These are phyloP conservation scores for Scalopus aquaticus DNA, from an alignment of 2,113 vertebrate genomes.

Conservation along the genomic window DNA sequence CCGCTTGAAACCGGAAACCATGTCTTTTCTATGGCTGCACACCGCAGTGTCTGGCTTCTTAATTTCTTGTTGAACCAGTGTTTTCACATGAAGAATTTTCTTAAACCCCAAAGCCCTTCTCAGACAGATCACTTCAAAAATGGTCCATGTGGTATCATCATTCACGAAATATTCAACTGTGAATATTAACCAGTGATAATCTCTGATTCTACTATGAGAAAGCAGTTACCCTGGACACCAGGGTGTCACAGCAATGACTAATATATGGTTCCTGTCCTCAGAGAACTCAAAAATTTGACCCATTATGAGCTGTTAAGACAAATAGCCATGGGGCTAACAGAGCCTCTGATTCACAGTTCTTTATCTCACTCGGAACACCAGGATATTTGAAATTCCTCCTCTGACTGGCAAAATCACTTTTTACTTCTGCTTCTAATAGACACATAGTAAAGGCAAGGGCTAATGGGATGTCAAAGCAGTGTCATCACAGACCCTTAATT, in stretches of 20 bases:
- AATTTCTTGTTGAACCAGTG: background rate
- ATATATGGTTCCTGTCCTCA: background rate
- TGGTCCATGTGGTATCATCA: background rate
- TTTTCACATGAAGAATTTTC: background rate
- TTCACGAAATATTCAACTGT: background rate
- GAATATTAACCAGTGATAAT: background rate
- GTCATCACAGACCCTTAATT: conserved; percentile 68
- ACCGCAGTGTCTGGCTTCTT: background rate
- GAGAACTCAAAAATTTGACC: conserved; percentile 26
- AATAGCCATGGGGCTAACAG: background rate
- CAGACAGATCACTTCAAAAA: background rate
- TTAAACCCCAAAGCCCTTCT: background rate
- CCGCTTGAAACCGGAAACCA: background rate
- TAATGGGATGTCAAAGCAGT: conserved; percentile 66
- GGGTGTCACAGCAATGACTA: background rate
- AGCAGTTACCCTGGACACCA: background rate
- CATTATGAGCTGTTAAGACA: background rate
- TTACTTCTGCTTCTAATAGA: conserved; percentile 69
- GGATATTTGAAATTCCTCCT: conserved; percentile 50
- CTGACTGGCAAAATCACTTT: conserved; percentile 55
- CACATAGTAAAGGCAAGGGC: conserved; percentile 68
- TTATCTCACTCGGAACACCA: background rate
- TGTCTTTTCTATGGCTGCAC: background rate
- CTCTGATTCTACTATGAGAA: background rate
- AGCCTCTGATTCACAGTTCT: background rate